Base-by-base conservation (phyloP, 1,140 invertebrate species). In the Hylyphantes graminicola region DNA sequence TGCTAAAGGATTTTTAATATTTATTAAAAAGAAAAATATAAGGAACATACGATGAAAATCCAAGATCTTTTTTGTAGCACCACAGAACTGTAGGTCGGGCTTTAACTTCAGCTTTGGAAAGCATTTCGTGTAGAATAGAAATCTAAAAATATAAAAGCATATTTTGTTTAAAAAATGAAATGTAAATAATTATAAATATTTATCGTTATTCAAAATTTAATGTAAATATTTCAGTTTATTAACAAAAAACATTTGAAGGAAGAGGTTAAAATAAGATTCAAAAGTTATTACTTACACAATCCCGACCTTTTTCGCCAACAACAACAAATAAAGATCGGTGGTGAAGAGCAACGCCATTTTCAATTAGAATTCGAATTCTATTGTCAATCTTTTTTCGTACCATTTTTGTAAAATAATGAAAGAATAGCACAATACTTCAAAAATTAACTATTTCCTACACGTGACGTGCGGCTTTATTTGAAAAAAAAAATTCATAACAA, bases 61-160 rank as follows among this genome's bases (percentile, higher is more conserved):
- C 94, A 88, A 99, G 91, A 91, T 97, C 95, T 88, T 96, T 99
- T 90, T 99, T 99, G 89, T 99, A 99, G 89, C 98, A 99, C 98
- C 98, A 99, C 19, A 99, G 90, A 0, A 99, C 96, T 68, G 89
- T 89, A 11, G 98, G 98, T 81, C 97, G 92, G 0, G 96, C 93
- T 91, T 97, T 97, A 0, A 99, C 94, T 77, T 93, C 93, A 7
- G 97, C 95, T 91, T 99, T 99, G 0, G 96, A 94, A 50, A 99
- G 90, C 93, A 99, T 98, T 88, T 99, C 97, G 92, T 99, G 97
- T 0, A 99, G 90, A 89, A 98, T 96, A 5, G 97, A 95, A 85
- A 99, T 94, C 95, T 96, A 89, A 76, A 89, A 11, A 53, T 11
- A 53, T 5, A 53, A 7, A 53, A 70, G 19, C 50, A 7, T 12